phyloP scores from a whole-genome alignment of 2,888 invertebrate species.

The Dendrolimus houi region DNA sequence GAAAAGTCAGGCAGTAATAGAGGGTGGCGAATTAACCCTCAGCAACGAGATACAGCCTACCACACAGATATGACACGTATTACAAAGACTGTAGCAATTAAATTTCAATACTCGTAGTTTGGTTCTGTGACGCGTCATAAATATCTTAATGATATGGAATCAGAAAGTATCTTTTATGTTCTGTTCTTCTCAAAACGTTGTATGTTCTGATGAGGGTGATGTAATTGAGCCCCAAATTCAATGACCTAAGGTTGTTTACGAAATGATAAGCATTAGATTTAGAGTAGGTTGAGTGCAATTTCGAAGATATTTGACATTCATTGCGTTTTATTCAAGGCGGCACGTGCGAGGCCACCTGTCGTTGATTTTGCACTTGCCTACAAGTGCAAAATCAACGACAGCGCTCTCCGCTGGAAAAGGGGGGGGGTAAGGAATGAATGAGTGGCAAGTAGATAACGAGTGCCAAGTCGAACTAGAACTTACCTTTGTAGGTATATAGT shows the following conservation, averaged over 20 bases:
- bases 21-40: conserved; percentile 70
- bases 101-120: conserved; percentile 41
- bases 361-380: conserved; percentile 60
- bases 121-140: conserved; percentile 50
- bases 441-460: too few relatives aligned
- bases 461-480: too few relatives aligned
- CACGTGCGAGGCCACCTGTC: conserved; percentile 74
- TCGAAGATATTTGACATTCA: conserved; percentile 67
- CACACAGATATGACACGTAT: conserved; percentile 47
- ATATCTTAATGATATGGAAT: conserved; percentile 75
- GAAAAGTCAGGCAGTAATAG: conserved; percentile 74
- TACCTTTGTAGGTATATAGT: too few relatives aligned
- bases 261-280: conserved; percentile 5
- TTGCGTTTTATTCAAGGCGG: conserved; percentile 67
- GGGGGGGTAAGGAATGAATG: conserved; percentile 30
- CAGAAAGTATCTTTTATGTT: conserved; percentile 62
- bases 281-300: conserved; percentile 22
- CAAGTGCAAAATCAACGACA: too few relatives aligned
- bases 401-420: conserved; percentile 12
- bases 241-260: conserved; percentile 31
- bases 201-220: conserved; percentile 24
- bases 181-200: conserved; percentile 28
- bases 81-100: conserved; percentile 35
- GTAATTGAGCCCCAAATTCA: conserved; percentile 34
- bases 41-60: conserved; percentile 16